phyloP scores from a whole-genome alignment of 2,888 invertebrate species.

The Drosophila longiperda region DNA sequence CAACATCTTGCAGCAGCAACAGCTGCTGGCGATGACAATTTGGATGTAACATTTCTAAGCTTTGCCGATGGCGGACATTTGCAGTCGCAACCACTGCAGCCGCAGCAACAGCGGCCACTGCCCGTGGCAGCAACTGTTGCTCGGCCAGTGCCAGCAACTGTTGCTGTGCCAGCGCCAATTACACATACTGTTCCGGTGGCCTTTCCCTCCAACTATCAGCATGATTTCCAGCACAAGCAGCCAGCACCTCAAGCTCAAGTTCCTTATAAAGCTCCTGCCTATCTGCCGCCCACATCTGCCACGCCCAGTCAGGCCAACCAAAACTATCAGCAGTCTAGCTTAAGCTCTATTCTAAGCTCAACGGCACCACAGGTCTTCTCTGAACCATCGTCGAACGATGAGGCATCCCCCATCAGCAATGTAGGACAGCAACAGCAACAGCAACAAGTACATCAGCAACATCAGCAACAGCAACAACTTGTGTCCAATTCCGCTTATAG shows the following conservation, averaged over 20 bases:
- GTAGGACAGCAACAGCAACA: slow-evolving; percentile 13
- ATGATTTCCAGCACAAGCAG: slow-evolving; percentile 60
- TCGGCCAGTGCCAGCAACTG: not conserved
- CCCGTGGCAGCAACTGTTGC: slow-evolving; percentile 10
- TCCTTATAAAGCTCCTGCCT: slow-evolving; percentile 40
- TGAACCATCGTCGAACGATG: slow-evolving; percentile 32
- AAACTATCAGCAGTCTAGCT: slow-evolving; percentile 24
- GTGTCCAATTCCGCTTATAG: slow-evolving; percentile 6
- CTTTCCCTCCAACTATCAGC: slow-evolving; percentile 73
- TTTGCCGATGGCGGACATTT: slow-evolving; percentile 48
- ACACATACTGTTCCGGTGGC: slow-evolving; percentile 57
- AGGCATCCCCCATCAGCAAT: slow-evolving; percentile 24
- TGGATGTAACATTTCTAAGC: slow-evolving; percentile 70
- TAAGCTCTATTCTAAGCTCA: slow-evolving; percentile 22
- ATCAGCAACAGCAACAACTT: slow-evolving; percentile 6
- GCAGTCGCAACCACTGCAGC: slow-evolving; percentile 4
- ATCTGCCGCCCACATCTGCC: slow-evolving; percentile 57
- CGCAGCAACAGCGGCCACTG: not conserved
- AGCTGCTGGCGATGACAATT: slow-evolving; percentile 58
- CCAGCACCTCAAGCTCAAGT: slow-evolving; percentile 14
- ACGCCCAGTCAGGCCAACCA: slow-evolving; percentile 42
- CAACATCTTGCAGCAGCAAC: slow-evolving; percentile 29
- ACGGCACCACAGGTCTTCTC: slow-evolving; percentile 38
- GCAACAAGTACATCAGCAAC: slow-evolving; percentile 3
- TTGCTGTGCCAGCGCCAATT: slow-evolving; percentile 23